Percentiles rank a stretch among this genome's conserved stretches.
Evolutionary conservation across 2,113 vertebrate genomes (phyloP).

Genomic region (Nansenia antarctica): DNA sequence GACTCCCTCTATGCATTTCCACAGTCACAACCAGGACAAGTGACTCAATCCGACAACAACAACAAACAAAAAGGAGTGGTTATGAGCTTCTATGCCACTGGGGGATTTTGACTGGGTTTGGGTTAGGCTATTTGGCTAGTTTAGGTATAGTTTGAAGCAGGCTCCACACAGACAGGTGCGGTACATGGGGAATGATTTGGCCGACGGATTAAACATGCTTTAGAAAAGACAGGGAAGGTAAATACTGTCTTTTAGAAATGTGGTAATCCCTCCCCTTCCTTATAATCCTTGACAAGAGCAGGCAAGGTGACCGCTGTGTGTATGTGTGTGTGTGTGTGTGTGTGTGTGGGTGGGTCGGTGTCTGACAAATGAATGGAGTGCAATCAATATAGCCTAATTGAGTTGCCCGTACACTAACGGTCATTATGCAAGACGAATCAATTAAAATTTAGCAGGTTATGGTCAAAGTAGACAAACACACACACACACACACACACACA

Average conservation of each 20-base stretch:
- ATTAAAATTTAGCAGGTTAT: neutral
- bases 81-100: too few relatives aligned
- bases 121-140: neutral
- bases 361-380: too few relatives aligned
- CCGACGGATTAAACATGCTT: slow-evolving; percentile 61
- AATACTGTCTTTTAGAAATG: slow-evolving; percentile 69
- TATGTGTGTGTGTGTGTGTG: slow-evolving; percentile 3
- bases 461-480: neutral
- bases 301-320: slow-evolving; percentile 63
- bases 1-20: too few relatives aligned
- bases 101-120: too few relatives aligned
- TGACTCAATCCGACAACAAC: too few relatives aligned
- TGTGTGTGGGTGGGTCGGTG: too few relatives aligned
- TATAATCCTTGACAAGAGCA: slow-evolving; percentile 72
- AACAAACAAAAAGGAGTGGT: too few relatives aligned
- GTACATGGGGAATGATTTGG: slow-evolving; percentile 37
- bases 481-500: neutral
- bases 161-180: slow-evolving; percentile 23
- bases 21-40: too few relatives aligned
- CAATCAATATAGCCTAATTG: neutral
- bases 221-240: slow-evolving; percentile 57
- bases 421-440: neutral
- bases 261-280: slow-evolving; percentile 68
- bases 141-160: slow-evolving; percentile 30
- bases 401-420: neutral